phyloP scores from a whole-genome alignment of 2,888 invertebrate genomes.

The Tenodera sinensis region DNA sequence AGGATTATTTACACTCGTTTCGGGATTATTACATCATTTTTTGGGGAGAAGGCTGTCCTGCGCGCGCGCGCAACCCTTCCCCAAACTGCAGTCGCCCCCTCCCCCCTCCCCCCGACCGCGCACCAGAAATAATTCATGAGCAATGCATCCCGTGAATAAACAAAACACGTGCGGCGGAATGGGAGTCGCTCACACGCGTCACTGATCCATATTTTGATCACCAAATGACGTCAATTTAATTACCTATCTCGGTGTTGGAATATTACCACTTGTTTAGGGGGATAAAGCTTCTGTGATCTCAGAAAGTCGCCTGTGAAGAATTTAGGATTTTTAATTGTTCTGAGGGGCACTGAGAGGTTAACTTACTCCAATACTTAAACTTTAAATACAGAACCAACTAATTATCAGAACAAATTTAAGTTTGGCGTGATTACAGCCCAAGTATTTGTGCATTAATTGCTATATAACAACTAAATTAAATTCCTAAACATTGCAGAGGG shows the following conservation, averaged over 20 bases:
- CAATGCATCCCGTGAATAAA: background rate
- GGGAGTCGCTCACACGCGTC: background rate
- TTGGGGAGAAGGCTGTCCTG: background rate
- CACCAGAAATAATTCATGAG: background rate
- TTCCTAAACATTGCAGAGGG: too few relatives aligned
- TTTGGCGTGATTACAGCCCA: too few relatives aligned
- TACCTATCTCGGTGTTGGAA: background rate
- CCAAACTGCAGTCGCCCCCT: background rate
- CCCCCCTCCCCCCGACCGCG: too few relatives aligned
- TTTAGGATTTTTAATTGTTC: too few relatives aligned
- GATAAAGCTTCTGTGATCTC: background rate
- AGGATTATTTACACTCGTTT: background rate
- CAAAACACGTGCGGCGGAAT: background rate
- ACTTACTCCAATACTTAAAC: too few relatives aligned
- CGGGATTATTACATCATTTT: background rate
- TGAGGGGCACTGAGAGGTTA: too few relatives aligned
- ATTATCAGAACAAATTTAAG: too few relatives aligned
- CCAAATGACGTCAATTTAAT: background rate
- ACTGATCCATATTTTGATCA: background rate
- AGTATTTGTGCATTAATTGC: too few relatives aligned
- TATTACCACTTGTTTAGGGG: background rate
- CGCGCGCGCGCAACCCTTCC: background rate
- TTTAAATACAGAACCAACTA: too few relatives aligned
- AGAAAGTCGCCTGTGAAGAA: background rate
- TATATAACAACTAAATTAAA: too few relatives aligned